Conservation (phyloP, 2,113 vertebrate species). For the Danionella cerebrum region DNA sequence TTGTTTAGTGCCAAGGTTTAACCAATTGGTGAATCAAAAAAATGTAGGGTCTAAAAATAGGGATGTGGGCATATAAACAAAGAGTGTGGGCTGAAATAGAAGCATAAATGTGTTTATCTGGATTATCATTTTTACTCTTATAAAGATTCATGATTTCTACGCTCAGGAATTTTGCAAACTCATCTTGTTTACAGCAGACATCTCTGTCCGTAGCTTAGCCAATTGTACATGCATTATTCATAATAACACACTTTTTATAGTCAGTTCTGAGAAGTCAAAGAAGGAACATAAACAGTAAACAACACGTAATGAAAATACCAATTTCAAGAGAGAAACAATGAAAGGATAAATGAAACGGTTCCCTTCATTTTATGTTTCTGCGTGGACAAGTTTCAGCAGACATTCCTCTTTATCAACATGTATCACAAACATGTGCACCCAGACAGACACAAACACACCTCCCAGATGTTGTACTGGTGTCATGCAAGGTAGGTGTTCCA, state of each 20-base stretch:
- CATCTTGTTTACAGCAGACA: background rate
- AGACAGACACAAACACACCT: background rate
- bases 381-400: background rate
- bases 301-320: background rate
- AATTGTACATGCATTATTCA: constrained; percentile 13
- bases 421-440: no score
- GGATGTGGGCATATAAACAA: background rate
- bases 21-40: background rate
- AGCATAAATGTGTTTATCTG: no score
- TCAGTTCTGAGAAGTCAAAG: background rate
- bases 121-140: background rate
- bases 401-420: no score
- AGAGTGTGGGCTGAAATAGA: background rate
- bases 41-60: background rate
- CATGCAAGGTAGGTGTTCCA: constrained; percentile 39
- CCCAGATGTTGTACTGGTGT: constrained; percentile 18
- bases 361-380: background rate
- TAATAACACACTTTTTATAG: constrained; percentile 12
- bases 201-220: background rate
- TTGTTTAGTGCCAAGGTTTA: background rate
- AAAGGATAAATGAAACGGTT: background rate
- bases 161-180: background rate
- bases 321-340: background rate
- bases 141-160: background rate
- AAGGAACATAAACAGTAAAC: background rate